Conservation (phyloP, 2,888 invertebrate genomes). For the Clostera curtula region DNA sequence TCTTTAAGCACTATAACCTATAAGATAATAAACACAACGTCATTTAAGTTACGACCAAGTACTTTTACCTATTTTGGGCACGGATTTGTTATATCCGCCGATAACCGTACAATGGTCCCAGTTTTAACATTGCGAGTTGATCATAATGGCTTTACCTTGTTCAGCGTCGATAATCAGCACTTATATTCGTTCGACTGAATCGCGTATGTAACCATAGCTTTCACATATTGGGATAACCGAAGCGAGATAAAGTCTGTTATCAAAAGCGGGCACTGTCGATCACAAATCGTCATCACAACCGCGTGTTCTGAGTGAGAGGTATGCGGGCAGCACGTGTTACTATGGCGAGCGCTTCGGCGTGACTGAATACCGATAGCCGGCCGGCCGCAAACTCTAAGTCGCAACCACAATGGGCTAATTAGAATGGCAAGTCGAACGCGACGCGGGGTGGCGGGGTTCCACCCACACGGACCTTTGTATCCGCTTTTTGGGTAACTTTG, state of each 20-base stretch:
- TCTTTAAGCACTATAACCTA: no score
- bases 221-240: slow-evolving; percentile 44
- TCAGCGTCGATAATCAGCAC: slow-evolving; percentile 45
- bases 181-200: slow-evolving; percentile 34
- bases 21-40: no score
- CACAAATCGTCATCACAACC: slow-evolving; percentile 65
- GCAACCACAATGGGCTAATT: slow-evolving; percentile 71
- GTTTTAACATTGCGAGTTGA: slow-evolving; percentile 55
- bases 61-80: slow-evolving; percentile 26
- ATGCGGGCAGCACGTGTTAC: slow-evolving; percentile 38
- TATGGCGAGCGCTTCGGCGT: slow-evolving; percentile 48
- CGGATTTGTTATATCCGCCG: slow-evolving; percentile 38
- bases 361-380: slow-evolving; percentile 56
- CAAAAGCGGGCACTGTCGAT: slow-evolving; percentile 51
- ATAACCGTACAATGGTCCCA: slow-evolving; percentile 46
- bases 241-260: slow-evolving; percentile 44
- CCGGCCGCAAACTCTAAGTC: slow-evolving; percentile 60
- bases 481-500: slow-evolving; percentile 59
- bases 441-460: slow-evolving; percentile 50
- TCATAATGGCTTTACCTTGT: slow-evolving; percentile 68
- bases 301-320: slow-evolving; percentile 34
- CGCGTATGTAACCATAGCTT: slow-evolving; percentile 31
- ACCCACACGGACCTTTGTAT: slow-evolving; percentile 70
- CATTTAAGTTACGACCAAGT: no score
- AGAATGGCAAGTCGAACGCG: slow-evolving; percentile 63